phyloP scores from a whole-genome alignment of 2,888 invertebrate genomes.

The Glomeris marginata region DNA sequence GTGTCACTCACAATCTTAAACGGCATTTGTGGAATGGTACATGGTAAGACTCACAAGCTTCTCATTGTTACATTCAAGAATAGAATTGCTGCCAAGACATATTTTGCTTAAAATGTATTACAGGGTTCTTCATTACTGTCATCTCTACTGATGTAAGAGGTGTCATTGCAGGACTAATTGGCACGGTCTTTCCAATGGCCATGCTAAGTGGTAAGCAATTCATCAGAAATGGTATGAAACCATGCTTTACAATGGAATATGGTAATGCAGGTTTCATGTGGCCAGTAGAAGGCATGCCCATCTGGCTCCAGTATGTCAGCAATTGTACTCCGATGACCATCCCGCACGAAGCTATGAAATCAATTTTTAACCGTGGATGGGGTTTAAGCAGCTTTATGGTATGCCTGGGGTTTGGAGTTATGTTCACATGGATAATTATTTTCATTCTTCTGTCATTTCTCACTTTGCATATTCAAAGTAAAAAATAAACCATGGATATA shows the following conservation, averaged over 20 bases:
- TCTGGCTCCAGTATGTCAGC: constrained; percentile 45
- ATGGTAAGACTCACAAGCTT: no score
- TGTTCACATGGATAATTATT: background rate
- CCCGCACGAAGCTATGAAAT: constrained; percentile 57
- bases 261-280: constrained; percentile 94
- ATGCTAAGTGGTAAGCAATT: constrained; percentile 80
- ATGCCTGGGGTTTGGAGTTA: constrained; percentile 45
- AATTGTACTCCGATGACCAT: constrained; percentile 60
- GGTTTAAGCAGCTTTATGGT: constrained; percentile 49
- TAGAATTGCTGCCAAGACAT: no score
- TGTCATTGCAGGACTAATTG: constrained; percentile 80
- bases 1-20: constrained; percentile 72
- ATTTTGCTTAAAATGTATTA: no score
- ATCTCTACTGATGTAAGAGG: constrained; percentile 80
- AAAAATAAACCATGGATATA: no score
- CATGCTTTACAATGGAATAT: no score
- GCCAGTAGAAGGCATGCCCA: constrained; percentile 93
- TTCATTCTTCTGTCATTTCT: constrained; percentile 3
- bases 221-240: no score
- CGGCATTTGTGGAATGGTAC: constrained; percentile 91
- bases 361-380: constrained; percentile 60
- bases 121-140: constrained; percentile 78
- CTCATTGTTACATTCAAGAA: no score
- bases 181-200: constrained; percentile 87
- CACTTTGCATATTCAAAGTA: background rate